These are phyloP conservation scores for Microcebus ravelobensis DNA, from an alignment of 2,113 vertebrate species.

Conservation along the genomic window DNA sequence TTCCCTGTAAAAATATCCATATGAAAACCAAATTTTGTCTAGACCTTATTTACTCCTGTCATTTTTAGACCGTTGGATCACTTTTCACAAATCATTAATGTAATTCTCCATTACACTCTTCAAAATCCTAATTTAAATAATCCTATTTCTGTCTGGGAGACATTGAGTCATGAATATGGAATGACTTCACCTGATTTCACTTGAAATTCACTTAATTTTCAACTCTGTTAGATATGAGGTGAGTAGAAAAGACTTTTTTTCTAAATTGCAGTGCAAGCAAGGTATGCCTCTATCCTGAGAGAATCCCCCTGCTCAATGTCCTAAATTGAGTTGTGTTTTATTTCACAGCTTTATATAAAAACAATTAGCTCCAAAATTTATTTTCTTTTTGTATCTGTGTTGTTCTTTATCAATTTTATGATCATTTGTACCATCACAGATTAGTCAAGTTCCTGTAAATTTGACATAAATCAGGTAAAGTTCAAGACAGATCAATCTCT, in stretches of 20 bases:
- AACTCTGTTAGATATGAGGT: conserved; percentile 22
- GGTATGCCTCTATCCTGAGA: not conserved
- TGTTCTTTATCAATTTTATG: not conserved
- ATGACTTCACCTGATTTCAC: conserved; percentile 62
- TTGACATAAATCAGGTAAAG: not conserved
- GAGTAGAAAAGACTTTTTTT: conserved; percentile 50
- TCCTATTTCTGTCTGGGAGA: conserved; percentile 67
- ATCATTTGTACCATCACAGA: not conserved
- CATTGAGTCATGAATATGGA: conserved; percentile 68
- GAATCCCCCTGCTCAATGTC: not conserved
- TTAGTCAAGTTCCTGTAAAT: not conserved
- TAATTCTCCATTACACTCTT: conserved; percentile 57
- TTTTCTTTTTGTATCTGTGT: not conserved
- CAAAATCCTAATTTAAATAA: conserved; percentile 68
- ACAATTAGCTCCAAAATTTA: not conserved
- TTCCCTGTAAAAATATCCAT: conserved; percentile 24
- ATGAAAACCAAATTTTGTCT: not conserved
- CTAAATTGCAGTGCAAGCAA: not conserved
- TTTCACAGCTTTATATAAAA: not conserved
- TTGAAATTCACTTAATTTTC: conserved; percentile 73
- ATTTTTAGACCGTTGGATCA: conserved; percentile 32
- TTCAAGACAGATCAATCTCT: not conserved
- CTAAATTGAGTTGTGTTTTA: not conserved
- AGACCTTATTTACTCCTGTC: conserved; percentile 61
- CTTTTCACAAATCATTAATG: conserved; percentile 70